Conservation (phyloP, 2,888 invertebrate species). For the Gortyna flavago region DNA sequence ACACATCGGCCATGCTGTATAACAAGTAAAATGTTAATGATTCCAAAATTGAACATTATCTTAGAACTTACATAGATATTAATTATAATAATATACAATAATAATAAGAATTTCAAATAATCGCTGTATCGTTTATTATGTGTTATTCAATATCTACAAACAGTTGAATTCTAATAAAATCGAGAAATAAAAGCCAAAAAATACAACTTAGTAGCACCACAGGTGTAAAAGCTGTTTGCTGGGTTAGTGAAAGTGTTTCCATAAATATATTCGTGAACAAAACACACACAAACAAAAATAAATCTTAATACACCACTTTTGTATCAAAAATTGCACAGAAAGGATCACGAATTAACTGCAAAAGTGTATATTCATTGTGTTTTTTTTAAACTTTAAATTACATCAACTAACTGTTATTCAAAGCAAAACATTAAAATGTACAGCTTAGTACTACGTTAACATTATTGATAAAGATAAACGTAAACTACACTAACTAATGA, state of each 20-base stretch:
- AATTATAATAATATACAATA: slow-evolving; percentile 25
- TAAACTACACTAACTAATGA: slow-evolving; percentile 29
- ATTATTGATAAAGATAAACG: slow-evolving; percentile 45
- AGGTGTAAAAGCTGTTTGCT: slow-evolving; percentile 57
- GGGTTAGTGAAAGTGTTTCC: slow-evolving; percentile 20
- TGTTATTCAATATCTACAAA: slow-evolving; percentile 46
- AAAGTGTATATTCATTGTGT: slow-evolving; percentile 26
- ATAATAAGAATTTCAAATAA: slow-evolving; percentile 27
- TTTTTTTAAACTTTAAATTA: slow-evolving; percentile 26
- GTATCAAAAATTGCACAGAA: slow-evolving; percentile 45
- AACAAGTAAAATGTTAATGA: slow-evolving; percentile 24
- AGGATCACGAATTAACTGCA: slow-evolving; percentile 26
- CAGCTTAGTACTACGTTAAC: slow-evolving; percentile 49
- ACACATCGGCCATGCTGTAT: slow-evolving; percentile 18
- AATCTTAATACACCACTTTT: slow-evolving; percentile 32
- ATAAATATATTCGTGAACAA: slow-evolving; percentile 36
- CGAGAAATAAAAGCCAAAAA: slow-evolving; percentile 20
- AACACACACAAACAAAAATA: not conserved
- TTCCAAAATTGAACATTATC: slow-evolving; percentile 27
- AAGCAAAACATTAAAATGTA: slow-evolving; percentile 39
- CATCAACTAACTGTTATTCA: slow-evolving; percentile 38
- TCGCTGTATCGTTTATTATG: slow-evolving; percentile 29
- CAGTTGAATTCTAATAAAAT: slow-evolving; percentile 27
- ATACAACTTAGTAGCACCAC: slow-evolving; percentile 73
- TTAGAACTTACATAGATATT: not conserved